Evolutionary conservation across 2,888 invertebrate species (phyloP), one percentile per base, ranked within the genome.

Genomic region (Hypselothyrea guttata): DNA sequence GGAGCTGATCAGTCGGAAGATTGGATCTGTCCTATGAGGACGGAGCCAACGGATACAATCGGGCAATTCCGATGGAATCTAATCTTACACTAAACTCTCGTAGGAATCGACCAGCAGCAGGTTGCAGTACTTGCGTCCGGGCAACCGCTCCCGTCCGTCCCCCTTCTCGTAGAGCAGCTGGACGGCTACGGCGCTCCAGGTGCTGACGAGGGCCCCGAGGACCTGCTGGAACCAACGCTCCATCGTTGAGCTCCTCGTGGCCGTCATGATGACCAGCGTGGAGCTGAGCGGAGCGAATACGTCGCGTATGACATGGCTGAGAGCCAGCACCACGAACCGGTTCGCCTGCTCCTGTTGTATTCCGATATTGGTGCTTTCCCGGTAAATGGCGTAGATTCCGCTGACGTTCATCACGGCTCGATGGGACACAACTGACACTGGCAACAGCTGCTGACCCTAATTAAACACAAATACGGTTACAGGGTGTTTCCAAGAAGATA

Each of bases 31-130:
- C n/a, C n/a, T n/a, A n/a, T n/a, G n/a, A n/a, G n/a, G n/a, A n/a
- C n/a, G n/a, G n/a, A n/a, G n/a, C n/a, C n/a, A n/a, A n/a, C n/a
- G n/a, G n/a, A n/a, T n/a, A n/a, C n/a, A n/a, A n/a, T n/a, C n/a
- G n/a, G n/a, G n/a, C n/a, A n/a, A n/a, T n/a, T n/a, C n/a, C n/a
- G n/a, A n/a, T n/a, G n/a, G n/a, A 8, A 7, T 22, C 16, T 7
- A 1, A 37, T 54, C 64, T 61, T 9, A 72, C 77, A 56, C 52
- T 16, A 87, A 59, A 2, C 76, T 69, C 5, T 66, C 64, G 35
- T 64, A 82, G 7, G 86, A 87, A 46, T 88, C 88, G 1, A 87
- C 62, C 30, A 86, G 57, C 31, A 79, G 2, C 0, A 79, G 58
- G 45, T 76, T 79, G 18, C 64, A 66, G 5, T 61, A 52, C 35